A percentile compares a stretch with the other conserved stretches of the same genome.
Evolutionary conservation across 1,140 invertebrate species (phyloP).

Genomic region (Pantala flavescens): DNA sequence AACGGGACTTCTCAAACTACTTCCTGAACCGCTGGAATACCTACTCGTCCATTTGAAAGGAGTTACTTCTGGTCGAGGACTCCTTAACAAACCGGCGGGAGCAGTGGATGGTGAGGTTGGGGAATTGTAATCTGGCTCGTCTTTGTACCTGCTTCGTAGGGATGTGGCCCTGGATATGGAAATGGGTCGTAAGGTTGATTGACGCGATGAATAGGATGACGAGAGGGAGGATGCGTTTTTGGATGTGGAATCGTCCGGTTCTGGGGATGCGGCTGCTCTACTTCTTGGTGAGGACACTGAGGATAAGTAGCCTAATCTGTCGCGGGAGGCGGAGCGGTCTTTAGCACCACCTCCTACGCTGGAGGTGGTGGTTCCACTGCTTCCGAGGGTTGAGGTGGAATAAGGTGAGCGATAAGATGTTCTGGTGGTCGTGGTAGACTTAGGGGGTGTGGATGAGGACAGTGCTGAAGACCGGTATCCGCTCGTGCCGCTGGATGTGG

Average conservation of each 20-base stretch:
- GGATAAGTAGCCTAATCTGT: neutral
- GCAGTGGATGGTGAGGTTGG: constrained; percentile 17
- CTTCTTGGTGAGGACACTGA: neutral
- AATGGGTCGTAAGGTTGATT: neutral
- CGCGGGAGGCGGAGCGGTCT: constrained; percentile 9
- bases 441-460: neutral
- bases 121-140: neutral
- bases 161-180: neutral
- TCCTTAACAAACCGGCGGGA: constrained; percentile 11
- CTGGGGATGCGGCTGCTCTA: neutral
- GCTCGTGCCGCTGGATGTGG: neutral
- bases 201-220: neutral
- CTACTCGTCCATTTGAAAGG: constrained; percentile 12
- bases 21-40: neutral
- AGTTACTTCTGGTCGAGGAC: neutral
- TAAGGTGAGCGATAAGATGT: neutral
- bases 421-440: neutral
- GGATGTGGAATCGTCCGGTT: neutral
- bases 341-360: neutral
- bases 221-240: neutral
- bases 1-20: constrained; percentile 15
- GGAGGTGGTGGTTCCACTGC: neutral
- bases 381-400: neutral
- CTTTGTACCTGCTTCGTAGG: constrained; percentile 9
- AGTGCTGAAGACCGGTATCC: neutral